Percentiles rank a stretch among this genome's conserved stretches.
phyloP scores from a whole-genome alignment of 2,113 vertebrate species.

The Raphicerus campestris region DNA sequence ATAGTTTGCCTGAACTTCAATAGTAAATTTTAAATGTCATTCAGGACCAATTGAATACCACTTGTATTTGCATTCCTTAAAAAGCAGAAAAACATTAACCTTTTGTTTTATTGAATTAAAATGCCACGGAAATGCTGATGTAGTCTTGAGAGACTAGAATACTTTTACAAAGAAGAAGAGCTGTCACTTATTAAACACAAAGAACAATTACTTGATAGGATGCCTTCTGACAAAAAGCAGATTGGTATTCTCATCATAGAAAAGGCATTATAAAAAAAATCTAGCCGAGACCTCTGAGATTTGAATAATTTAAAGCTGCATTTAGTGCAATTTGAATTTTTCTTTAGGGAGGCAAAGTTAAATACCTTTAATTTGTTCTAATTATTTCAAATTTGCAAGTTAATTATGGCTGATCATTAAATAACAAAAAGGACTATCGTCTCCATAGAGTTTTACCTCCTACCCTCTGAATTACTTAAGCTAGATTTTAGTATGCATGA shows the following conservation, averaged over 20 bases:
- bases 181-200: slow-evolving; percentile 87
- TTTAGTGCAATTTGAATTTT: slow-evolving; percentile 91
- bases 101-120: slow-evolving; percentile 91
- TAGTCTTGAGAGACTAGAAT: slow-evolving; percentile 84
- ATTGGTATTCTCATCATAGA: slow-evolving; percentile 87
- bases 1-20: slow-evolving; percentile 66
- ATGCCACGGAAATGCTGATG: slow-evolving; percentile 86
- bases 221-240: slow-evolving; percentile 86
- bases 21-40: slow-evolving; percentile 82
- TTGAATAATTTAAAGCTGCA: slow-evolving; percentile 92
- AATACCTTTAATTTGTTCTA: slow-evolving; percentile 93
- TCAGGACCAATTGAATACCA: slow-evolving; percentile 78
- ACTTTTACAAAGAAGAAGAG: slow-evolving; percentile 86
- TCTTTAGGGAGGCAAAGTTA: slow-evolving; percentile 91
- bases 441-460: slow-evolving; percentile 88
- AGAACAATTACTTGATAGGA: slow-evolving; percentile 87
- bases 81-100: slow-evolving; percentile 85
- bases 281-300: slow-evolving; percentile 84
- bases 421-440: slow-evolving; percentile 89
- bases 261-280: slow-evolving; percentile 83
- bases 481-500: slow-evolving; percentile 89
- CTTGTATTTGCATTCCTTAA: slow-evolving; percentile 85
- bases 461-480: slow-evolving; percentile 88
- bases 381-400: slow-evolving; percentile 92
- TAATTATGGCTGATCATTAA: slow-evolving; percentile 91